Conservation (phyloP, 2,797 vertebrate species). For the Poecile montanus region DNA sequence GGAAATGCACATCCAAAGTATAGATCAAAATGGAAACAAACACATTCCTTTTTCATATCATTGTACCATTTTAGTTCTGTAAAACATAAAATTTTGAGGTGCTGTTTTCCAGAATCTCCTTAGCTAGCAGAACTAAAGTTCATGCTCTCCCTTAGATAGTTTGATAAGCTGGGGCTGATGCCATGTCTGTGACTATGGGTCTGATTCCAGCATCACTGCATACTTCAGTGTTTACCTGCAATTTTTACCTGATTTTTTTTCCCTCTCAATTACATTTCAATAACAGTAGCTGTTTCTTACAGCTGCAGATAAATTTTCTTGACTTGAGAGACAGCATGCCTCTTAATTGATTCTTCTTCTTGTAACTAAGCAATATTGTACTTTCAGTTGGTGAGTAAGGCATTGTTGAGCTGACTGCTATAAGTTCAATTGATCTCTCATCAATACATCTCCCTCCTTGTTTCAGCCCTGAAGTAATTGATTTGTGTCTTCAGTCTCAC, state of each 20-base stretch:
- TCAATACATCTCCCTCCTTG: not conserved
- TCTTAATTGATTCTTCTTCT: not conserved
- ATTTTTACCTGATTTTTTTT: not conserved
- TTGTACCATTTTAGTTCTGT: not conserved
- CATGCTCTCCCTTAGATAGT: not conserved
- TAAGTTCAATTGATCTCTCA: not conserved
- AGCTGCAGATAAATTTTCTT: not conserved
- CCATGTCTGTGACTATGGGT: accelerated
- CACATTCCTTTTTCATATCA: not conserved
- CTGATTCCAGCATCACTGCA: not conserved
- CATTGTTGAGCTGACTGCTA: not conserved
- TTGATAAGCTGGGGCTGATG: not conserved
- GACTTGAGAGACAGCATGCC: not conserved
- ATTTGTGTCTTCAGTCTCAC: not conserved
- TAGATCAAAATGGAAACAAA: not conserved
- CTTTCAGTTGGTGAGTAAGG: not conserved
- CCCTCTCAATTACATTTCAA: not conserved
- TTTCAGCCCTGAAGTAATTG: not conserved
- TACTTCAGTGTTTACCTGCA: not conserved
- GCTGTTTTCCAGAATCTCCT: not conserved
- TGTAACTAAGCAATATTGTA: not conserved
- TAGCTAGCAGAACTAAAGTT: not conserved
- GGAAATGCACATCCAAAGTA: not conserved
- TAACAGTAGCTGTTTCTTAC: not conserved
- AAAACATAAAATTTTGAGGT: not conserved